Conservation (phyloP, 2,113 vertebrate genomes). For the Platanista minor region DNA sequence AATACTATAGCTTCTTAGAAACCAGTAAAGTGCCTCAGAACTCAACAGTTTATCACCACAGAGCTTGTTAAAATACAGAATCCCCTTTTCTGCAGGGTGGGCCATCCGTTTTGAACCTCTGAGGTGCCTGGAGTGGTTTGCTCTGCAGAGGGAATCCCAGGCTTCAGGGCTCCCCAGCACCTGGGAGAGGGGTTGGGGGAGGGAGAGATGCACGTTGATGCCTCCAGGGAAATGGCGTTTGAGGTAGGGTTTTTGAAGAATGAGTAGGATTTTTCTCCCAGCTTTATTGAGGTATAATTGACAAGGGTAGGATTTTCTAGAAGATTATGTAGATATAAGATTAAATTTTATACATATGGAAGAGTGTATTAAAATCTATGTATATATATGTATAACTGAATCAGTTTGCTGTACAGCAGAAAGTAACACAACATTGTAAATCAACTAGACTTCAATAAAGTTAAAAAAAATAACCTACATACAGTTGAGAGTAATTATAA, state of each 20-base stretch:
- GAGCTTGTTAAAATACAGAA: not conserved
- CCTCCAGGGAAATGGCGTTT: not conserved
- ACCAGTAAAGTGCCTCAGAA: not conserved
- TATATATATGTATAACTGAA: not conserved
- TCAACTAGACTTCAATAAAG: not conserved
- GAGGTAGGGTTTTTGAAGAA: conserved; percentile 11
- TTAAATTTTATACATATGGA: not conserved
- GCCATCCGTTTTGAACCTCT: not conserved
- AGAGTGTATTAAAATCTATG: not conserved
- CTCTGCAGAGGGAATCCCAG: not conserved
- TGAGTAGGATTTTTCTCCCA: not conserved
- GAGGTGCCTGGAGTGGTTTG: not conserved
- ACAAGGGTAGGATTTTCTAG: not conserved
- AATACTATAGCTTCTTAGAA: conserved; percentile 44
- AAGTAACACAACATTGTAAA: not conserved
- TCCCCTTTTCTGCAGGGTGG: not conserved
- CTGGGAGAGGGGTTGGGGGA: not conserved
- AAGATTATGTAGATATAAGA: not conserved
- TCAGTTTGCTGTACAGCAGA: not conserved
- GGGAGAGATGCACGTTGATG: not conserved
- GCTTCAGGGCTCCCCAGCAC: not conserved
- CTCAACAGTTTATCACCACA: not conserved
- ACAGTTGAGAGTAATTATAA: not conserved
- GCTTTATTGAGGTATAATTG: not conserved
- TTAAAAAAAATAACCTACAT: not conserved